Evolutionary conservation across 2,888 invertebrate genomes (phyloP).

Genomic region (Apamea epomidion): DNA sequence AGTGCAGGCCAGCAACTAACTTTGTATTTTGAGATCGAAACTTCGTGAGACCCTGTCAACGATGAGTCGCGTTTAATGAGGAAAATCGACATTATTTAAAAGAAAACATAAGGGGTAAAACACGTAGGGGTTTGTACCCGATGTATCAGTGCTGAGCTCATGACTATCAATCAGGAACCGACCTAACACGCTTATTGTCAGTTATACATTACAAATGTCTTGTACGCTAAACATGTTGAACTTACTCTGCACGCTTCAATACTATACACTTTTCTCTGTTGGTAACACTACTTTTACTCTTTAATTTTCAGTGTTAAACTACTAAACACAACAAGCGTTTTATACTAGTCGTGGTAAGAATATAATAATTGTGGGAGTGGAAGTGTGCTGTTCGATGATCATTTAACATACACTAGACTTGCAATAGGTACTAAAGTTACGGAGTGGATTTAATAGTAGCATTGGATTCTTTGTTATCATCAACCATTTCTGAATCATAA

Average conservation of each 20-base stretch:
- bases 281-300: constrained; percentile 65
- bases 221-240: background rate
- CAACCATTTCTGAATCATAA: constrained; percentile 9
- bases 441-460: constrained; percentile 62
- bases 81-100: background rate
- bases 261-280: constrained; percentile 47
- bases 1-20: background rate
- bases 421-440: constrained; percentile 71
- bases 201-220: background rate
- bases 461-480: constrained; percentile 30
- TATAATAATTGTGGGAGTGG: constrained; percentile 74
- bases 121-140: too few relatives aligned
- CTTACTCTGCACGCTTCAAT: constrained; percentile 25
- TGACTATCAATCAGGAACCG: constrained; percentile 18
- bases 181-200: constrained; percentile 2
- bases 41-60: background rate
- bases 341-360: constrained; percentile 83
- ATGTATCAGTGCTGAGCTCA: background rate
- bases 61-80: background rate
- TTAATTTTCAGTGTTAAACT: constrained; percentile 88
- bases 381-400: constrained; percentile 76
- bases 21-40: background rate
- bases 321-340: constrained; percentile 81
- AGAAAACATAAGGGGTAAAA: background rate
- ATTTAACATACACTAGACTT: constrained; percentile 74